A percentile compares a stretch with the other conserved stretches of the same genome.
Evolutionary conservation across 2,888 invertebrate genomes (phyloP).

Genomic region (Heteromyza rotundicornis): DNA sequence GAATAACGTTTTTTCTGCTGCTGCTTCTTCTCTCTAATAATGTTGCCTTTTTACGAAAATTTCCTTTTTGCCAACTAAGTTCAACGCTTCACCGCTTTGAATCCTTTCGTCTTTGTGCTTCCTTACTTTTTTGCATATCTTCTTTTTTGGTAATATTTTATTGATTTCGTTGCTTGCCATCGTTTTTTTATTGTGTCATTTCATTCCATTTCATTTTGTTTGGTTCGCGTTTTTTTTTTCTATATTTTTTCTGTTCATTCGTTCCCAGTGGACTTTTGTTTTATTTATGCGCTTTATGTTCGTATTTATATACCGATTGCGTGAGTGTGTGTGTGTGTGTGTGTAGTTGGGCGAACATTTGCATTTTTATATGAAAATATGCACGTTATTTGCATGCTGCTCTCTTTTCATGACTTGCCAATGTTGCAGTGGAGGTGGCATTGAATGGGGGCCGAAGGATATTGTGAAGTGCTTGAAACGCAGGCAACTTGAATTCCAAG

Average conservation of each 20-base stretch:
- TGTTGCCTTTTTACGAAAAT: neutral
- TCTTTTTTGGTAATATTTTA: slow-evolving; percentile 3
- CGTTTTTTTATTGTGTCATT: neutral
- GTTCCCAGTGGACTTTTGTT: neutral
- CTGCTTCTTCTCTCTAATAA: neutral
- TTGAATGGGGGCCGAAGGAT: neutral
- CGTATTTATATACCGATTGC: neutral
- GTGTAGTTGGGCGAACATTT: slow-evolving; percentile 11
- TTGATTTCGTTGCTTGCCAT: slow-evolving; percentile 6
- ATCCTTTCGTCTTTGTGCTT: neutral
- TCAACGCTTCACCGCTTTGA: neutral
- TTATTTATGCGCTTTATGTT: neutral
- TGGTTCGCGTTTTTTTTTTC: neutral
- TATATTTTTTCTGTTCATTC: slow-evolving; percentile 6
- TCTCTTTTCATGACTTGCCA: slow-evolving; percentile 6
- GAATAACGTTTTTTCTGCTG: neutral
- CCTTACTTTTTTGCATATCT: neutral
- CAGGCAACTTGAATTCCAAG: slow-evolving; percentile 28
- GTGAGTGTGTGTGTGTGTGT: slow-evolving; percentile 1
- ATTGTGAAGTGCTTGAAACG: slow-evolving; percentile 1
- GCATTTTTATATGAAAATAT: slow-evolving; percentile 25
- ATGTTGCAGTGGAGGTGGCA: neutral
- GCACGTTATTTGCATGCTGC: slow-evolving; percentile 14
- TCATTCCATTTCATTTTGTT: no score
- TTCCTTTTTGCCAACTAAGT: slow-evolving; percentile 1